Evolutionary conservation across 2,888 invertebrate species (phyloP), one percentile per base, ranked within the genome.

Genomic region (Caenorhabditis virilis): DNA sequence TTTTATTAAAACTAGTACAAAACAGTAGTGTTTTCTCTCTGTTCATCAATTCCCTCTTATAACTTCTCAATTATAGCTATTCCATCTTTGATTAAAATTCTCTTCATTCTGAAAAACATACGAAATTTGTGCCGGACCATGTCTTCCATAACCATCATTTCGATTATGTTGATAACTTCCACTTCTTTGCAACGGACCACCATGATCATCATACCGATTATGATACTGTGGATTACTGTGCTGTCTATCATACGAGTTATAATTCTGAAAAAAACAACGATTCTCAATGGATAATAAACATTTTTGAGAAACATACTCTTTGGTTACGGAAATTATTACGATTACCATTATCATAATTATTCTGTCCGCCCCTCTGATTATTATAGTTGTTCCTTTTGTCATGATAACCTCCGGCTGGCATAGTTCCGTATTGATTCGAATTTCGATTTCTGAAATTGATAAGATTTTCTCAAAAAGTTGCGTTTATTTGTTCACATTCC

Each of bases 351-450:
- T 45, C 4, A 16, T 27, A 27, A 20, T 42, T 7, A 22, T 42
- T 22, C 5, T 20, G 15, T 20, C 23, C 23, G 22, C 42, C 38
- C 2, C 42, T n/a, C n/a, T 38, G 27, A 42, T 51, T 51, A 30
- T 55, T 61, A 26, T 61, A 35, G 23, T 52, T 59, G 26, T 35
- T 52, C 27, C 52, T 39, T 36, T 47, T 50, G 39, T 50, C 56
- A 18, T 61, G 39, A 35, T 36, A 57, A 25, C 62, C 62, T 3
- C 62, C 62, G 5, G 62, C 56, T n/a, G 63, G 63, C 53, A 64
- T 45, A 23, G 63, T 64, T 33, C 50, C 54, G 36, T 64, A 64
- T 30, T 41, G 47, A 20, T 16, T 5, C 7, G 22, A 42, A 6
- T 42, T 20, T 9, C 25, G 42, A 23, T 42, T 23, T 11, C 42